Base-by-base conservation (phyloP, 1,140 invertebrate species). In the Drosophila subpulchrella region DNA sequence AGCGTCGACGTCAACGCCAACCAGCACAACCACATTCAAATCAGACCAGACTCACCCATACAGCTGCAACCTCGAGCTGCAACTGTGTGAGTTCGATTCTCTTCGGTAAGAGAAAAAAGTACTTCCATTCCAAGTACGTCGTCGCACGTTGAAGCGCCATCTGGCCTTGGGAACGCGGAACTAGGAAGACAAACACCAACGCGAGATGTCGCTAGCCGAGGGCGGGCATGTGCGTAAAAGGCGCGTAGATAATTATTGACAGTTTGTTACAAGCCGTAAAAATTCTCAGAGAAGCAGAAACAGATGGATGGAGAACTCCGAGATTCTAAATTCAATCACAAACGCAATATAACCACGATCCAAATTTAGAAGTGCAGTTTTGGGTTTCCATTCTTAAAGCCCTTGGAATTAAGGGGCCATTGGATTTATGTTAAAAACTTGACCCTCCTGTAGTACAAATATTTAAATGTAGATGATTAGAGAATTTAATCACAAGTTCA, bases 1-100 rank as follows among this genome's bases (percentile, higher is more conserved):
- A 30, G 58, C 39, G 34, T 34, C 63, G 51, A 75, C 73, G 74
- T 39, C 72, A 75, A 44, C 36, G 61, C 39, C 38, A 62, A 58
- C 66, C 76, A 67, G 50, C 75, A 84, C 84, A 44, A 83, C 55
- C n/a, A 89, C 80, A 71, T 78, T 80, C 80, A 76, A 83, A 89
- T 88, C 46, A 80, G 72, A 80, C 39, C 42, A 80, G 72, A 80
- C 39, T 56, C 73, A 84, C 84, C n/a, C 65, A 84, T 34, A 88
- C 83, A 57, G 12, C 0, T 4, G 50, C 72, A 80, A 47, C 27
- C n/a, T 8, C 1, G 36, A 4, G 10, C 38, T 71, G 41, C 54
- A 60, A 17, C 15, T 74, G 84, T 88, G 50, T 82, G 70, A 78
- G 73, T 57, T 60, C 15, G 13, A 53, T 41, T 75, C 72, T 75